Evolutionary conservation across 2,888 invertebrate species (phyloP).

Genomic region (Mythimna vitellina): DNA sequence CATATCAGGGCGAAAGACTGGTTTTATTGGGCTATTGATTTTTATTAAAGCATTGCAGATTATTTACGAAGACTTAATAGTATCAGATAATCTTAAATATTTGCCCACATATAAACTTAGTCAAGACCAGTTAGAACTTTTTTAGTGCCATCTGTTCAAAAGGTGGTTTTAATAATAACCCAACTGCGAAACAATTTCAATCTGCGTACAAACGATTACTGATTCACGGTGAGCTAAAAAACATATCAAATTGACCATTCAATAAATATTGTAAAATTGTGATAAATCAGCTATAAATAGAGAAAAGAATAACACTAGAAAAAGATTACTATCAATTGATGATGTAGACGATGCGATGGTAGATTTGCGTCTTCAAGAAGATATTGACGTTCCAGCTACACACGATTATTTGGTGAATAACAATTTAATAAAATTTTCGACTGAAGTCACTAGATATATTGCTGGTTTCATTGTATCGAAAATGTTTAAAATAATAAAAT

Average conservation of each 20-base stretch:
- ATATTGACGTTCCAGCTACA: conserved; percentile 11
- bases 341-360: not conserved
- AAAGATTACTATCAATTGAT: not conserved
- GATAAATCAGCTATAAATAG: not conserved
- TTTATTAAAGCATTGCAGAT: not conserved
- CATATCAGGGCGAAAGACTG: not conserved
- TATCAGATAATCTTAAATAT: not conserved
- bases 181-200: conserved; percentile 34
- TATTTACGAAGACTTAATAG: not conserved
- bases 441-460: conserved; percentile 21
- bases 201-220: conserved; percentile 30
- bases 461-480: conserved; percentile 25
- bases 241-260: conserved; percentile 16
- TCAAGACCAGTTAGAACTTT: conserved; percentile 48
- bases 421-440: conserved; percentile 10
- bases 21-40: not conserved
- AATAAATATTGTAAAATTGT: conserved; percentile 2
- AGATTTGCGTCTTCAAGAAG: conserved; percentile 16
- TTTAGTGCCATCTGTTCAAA: conserved; percentile 42
- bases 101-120: conserved; percentile 31
- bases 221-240: conserved; percentile 23
- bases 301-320: not conserved
- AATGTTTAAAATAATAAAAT: conserved; percentile 17
- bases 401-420: not conserved
- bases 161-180: conserved; percentile 53